A percentile compares a stretch with the other conserved stretches of the same genome.
phyloP scores from a whole-genome alignment of 2,888 invertebrate species.

The Spicauda simplicius region DNA sequence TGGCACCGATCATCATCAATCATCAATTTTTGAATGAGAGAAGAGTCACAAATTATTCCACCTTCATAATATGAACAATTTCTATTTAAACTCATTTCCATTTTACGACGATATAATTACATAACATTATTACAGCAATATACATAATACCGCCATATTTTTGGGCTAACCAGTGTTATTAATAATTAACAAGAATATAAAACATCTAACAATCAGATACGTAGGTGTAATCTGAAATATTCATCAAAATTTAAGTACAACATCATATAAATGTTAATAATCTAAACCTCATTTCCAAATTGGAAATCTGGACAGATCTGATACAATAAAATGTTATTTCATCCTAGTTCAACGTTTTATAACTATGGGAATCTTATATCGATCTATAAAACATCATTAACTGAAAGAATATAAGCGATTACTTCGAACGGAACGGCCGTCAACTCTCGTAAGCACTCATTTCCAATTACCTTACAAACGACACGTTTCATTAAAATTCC shows the following conservation, averaged over 20 bases:
- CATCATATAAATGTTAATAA: constrained; percentile 35
- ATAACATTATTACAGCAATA: constrained; percentile 11
- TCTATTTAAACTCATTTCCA: constrained; percentile 13
- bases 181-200: constrained; percentile 28
- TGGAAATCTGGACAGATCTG: constrained; percentile 36
- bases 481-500: constrained; percentile 42
- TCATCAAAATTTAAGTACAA: constrained; percentile 35
- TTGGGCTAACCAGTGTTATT: constrained; percentile 20
- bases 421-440: constrained; percentile 35
- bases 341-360: constrained; percentile 31
- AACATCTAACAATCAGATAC: constrained; percentile 31
- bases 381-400: constrained; percentile 40
- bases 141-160: constrained; percentile 27
- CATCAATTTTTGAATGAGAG: neutral
- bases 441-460: constrained; percentile 39
- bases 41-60: neutral
- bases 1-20: too few species aligned
- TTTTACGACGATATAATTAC: constrained; percentile 22
- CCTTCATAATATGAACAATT: neutral
- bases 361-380: constrained; percentile 33
- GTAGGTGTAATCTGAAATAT: constrained; percentile 37
- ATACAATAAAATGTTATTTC: constrained; percentile 36
- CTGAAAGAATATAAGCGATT: constrained; percentile 37
- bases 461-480: constrained; percentile 41
- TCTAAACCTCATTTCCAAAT: constrained; percentile 30